Evolutionary conservation across 2,113 vertebrate genomes (phyloP).

Genomic region (Ahaetulla prasina): DNA sequence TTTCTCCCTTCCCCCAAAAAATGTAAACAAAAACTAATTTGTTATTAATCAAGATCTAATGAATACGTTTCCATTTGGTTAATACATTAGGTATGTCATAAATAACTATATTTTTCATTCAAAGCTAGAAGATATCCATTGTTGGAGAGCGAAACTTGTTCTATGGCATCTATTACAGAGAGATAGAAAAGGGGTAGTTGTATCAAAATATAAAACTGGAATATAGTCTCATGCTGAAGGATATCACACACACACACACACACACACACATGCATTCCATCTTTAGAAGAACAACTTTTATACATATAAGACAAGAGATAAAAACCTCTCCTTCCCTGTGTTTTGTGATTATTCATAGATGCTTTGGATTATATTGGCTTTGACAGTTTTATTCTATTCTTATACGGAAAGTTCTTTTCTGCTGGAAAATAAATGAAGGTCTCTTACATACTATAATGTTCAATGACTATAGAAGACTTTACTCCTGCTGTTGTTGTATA

Average conservation of each 20-base stretch:
- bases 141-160: neutral
- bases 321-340: neutral
- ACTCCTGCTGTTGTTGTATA: neutral
- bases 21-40: neutral
- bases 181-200: neutral
- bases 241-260: no score
- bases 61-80: neutral
- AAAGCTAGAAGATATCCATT: neutral
- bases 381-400: no score
- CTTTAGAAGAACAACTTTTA: neutral
- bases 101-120: neutral
- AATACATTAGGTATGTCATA: neutral
- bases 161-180: neutral
- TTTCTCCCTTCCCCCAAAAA: neutral
- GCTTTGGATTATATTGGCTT: neutral
- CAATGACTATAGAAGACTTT: neutral
- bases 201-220: neutral
- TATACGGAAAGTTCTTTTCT: neutral
- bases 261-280: neutral
- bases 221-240: neutral
- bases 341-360: neutral
- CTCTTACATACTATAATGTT: neutral
- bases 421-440: neutral
- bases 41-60: neutral
- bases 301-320: neutral